Evolutionary conservation across 37 sponge, comb jelly and placozoan genomes (phyloP).

Genomic region (Geodia barretti): DNA sequence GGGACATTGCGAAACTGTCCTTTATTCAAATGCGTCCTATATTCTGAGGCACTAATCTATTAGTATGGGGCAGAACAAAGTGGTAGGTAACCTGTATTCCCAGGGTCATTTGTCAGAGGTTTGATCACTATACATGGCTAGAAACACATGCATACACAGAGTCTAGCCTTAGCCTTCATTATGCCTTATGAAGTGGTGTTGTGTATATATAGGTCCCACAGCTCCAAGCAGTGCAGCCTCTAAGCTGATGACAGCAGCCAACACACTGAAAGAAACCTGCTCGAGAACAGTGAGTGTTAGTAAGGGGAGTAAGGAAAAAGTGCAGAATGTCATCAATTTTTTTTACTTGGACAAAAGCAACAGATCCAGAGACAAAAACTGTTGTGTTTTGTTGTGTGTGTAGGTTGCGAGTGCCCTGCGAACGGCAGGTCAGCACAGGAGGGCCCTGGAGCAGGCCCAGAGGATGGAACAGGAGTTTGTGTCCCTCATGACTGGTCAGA

Average conservation of each 20-base stretch:
- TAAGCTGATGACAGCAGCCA: slow-evolving; percentile 56
- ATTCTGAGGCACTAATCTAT: background rate
- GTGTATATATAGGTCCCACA: slow-evolving; percentile 24
- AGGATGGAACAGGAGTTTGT: slow-evolving; percentile 71
- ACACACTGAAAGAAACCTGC: slow-evolving; percentile 43
- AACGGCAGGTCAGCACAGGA: slow-evolving; percentile 59
- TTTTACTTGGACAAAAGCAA: too few relatives aligned
- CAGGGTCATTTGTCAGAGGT: too few relatives aligned
- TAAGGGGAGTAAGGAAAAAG: too few relatives aligned
- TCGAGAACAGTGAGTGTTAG: slow-evolving; percentile 49
- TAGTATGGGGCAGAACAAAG: too few relatives aligned
- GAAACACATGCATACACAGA: too few relatives aligned
- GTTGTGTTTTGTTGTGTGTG: background rate
- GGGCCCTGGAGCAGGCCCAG: slow-evolving; percentile 68
- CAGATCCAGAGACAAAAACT: background rate
- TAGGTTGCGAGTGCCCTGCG: slow-evolving; percentile 71
- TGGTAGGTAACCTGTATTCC: too few relatives aligned
- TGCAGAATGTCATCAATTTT: too few relatives aligned
- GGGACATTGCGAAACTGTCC: too few relatives aligned
- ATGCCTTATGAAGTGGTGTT: too few relatives aligned
- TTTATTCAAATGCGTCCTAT: background rate
- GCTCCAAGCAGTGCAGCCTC: slow-evolving; percentile 34
- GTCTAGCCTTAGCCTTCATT: too few relatives aligned
- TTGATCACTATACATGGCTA: too few relatives aligned
- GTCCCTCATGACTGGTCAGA: slow-evolving; percentile 74